Percentiles rank a stretch among this genome's conserved stretches.
Evolutionary conservation across 2,797 vertebrate genomes (phyloP).

Genomic region (Acanthurus leucopareius): DNA sequence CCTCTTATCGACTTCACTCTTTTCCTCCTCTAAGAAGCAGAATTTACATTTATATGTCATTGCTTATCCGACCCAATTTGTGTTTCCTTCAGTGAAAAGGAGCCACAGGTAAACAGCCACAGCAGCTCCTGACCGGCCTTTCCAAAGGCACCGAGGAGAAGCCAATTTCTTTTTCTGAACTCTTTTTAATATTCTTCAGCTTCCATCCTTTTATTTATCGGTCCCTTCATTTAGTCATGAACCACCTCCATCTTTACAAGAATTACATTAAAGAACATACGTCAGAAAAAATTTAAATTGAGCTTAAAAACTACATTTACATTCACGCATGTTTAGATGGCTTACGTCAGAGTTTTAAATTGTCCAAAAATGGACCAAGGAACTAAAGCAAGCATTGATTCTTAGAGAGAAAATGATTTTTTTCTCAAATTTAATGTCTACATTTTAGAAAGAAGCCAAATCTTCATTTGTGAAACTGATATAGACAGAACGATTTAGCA

Average conservation of each 20-base stretch:
- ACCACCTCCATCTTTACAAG: not conserved
- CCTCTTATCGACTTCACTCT: constrained; percentile 53
- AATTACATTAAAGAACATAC: no score
- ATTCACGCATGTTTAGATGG: no score
- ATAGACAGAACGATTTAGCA: no score
- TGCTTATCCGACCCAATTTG: constrained; percentile 40
- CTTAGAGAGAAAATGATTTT: no score
- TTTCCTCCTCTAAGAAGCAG: constrained; percentile 18
- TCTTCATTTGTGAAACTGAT: no score
- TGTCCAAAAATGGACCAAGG: no score
- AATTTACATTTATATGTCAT: constrained; percentile 68
- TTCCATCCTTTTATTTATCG: not conserved
- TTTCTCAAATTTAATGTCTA: no score
- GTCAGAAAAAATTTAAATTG: no score
- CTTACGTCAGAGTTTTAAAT: no score
- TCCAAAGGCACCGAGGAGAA: not conserved
- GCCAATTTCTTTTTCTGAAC: constrained; percentile 2
- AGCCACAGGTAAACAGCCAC: constrained; percentile 35
- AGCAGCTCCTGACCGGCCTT: not conserved
- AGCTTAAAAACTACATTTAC: no score
- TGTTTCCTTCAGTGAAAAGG: constrained; percentile 28
- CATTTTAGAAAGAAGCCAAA: no score
- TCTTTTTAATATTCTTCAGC: not conserved
- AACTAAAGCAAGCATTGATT: no score
- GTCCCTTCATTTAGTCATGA: not conserved